phyloP scores from a whole-genome alignment of 2,888 invertebrate genomes.

The Petrophora chlorosata region DNA sequence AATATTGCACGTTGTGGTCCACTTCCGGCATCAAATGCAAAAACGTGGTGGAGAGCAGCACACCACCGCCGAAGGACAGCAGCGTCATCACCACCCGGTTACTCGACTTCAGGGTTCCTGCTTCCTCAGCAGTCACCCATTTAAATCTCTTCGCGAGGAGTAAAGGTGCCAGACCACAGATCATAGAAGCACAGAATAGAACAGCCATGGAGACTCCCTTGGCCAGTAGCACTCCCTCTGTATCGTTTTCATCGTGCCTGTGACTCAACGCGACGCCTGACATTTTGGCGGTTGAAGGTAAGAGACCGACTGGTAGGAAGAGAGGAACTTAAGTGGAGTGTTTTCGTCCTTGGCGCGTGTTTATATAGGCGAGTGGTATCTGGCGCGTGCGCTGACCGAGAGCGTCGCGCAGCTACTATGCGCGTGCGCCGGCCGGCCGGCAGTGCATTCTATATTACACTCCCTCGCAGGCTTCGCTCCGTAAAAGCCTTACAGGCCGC shows the following conservation, averaged over 20 bases:
- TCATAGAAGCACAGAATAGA: conserved; percentile 89
- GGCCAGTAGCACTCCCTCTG: conserved; percentile 84
- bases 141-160: conserved; percentile 86
- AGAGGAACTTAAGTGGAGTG: conserved; percentile 38
- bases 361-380: conserved; percentile 66
- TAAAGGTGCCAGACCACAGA: conserved; percentile 90
- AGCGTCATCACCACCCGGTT: conserved; percentile 84
- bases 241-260: conserved; percentile 51
- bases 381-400: conserved; percentile 71
- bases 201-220: conserved; percentile 92
- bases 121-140: conserved; percentile 80
- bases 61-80: conserved; percentile 93
- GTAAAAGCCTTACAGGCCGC: conserved; percentile 57
- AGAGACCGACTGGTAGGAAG: conserved; percentile 21
- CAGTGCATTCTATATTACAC: conserved; percentile 61
- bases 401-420: conserved; percentile 69
- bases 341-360: conserved; percentile 50
- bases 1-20: conserved; percentile 85
- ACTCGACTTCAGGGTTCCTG: conserved; percentile 74
- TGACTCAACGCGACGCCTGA: conserved; percentile 41
- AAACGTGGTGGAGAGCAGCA: conserved; percentile 91
- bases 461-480: conserved; percentile 62
- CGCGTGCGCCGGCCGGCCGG: conserved; percentile 38
- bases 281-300: conserved; percentile 40
- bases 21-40: conserved; percentile 92